Evolutionary conservation across 1,140 invertebrate species (phyloP).

Genomic region (Drosophila bipectinata): DNA sequence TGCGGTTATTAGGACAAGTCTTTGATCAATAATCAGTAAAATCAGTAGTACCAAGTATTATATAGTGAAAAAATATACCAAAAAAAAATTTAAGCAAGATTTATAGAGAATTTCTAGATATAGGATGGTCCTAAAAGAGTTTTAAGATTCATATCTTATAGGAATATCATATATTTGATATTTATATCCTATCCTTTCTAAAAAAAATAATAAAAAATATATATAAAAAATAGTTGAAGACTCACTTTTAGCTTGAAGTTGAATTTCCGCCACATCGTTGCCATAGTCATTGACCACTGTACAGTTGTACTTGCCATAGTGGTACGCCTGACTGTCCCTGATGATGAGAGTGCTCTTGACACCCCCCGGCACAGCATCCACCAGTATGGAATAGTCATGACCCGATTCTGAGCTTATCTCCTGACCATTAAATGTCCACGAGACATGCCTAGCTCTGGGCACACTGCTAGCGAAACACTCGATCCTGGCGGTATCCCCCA

Average conservation of each 20-base stretch:
- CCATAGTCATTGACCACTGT: slow-evolving; percentile 96
- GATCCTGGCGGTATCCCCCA: slow-evolving; percentile 91
- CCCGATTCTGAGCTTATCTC: slow-evolving; percentile 89
- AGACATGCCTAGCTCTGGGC: slow-evolving; percentile 92
- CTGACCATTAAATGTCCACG: slow-evolving; percentile 93
- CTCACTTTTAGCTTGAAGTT: slow-evolving; percentile 92
- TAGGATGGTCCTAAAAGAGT: not conserved
- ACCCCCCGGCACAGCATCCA: slow-evolving; percentile 87
- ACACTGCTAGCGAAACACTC: slow-evolving; percentile 95
- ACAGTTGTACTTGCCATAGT: slow-evolving; percentile 97
- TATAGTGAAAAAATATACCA: too few relatives aligned
- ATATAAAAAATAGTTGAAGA: slow-evolving; percentile 6
- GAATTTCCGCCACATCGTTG: slow-evolving; percentile 92
- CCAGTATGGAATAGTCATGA: slow-evolving; percentile 87
- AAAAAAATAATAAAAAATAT: too few relatives aligned
- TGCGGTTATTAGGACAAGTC: too few relatives aligned
- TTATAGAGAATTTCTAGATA: not conserved
- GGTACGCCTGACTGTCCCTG: slow-evolving; percentile 90
- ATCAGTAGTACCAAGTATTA: too few relatives aligned
- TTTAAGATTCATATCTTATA: not conserved
- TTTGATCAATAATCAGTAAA: too few relatives aligned
- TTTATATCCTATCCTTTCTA: too few relatives aligned
- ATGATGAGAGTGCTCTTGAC: slow-evolving; percentile 93
- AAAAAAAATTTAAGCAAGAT: too few relatives aligned
- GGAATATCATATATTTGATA: too few relatives aligned